These are phyloP conservation scores for Zelostemma sp. DNA, from an alignment of 1,140 invertebrate species.

Conservation along the genomic window DNA sequence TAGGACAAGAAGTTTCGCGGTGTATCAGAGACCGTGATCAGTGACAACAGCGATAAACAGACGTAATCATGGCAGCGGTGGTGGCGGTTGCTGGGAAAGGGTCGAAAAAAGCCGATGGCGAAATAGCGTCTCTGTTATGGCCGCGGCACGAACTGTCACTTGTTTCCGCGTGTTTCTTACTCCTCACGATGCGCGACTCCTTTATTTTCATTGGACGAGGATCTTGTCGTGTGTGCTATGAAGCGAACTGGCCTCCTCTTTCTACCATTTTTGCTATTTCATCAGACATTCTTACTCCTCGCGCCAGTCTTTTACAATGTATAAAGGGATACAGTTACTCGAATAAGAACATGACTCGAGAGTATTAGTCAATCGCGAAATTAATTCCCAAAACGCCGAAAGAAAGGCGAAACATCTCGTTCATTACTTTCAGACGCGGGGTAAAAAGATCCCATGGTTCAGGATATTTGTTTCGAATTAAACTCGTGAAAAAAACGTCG, in stretches of 20 bases:
- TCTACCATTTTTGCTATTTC: slow-evolving; percentile 10
- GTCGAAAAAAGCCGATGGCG: slow-evolving; percentile 55
- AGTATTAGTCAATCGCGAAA: slow-evolving; percentile 2
- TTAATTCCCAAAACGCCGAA: slow-evolving; percentile 13
- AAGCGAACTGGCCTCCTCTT: slow-evolving; percentile 15
- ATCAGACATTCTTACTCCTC: slow-evolving; percentile 19
- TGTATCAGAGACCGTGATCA: slow-evolving; percentile 60
- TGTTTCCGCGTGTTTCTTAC: slow-evolving; percentile 69
- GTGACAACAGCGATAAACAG: slow-evolving; percentile 51
- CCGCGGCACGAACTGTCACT: slow-evolving; percentile 66
- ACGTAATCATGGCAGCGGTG: slow-evolving; percentile 43
- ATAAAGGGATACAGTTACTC: slow-evolving; percentile 7
- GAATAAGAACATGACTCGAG: background rate
- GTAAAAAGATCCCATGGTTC: too few species aligned
- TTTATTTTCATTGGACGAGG: slow-evolving; percentile 56
- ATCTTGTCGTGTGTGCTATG: slow-evolving; percentile 41
- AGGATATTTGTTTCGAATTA: too few species aligned
- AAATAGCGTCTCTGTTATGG: slow-evolving; percentile 67
- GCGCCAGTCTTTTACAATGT: slow-evolving; percentile 22
- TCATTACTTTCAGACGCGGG: background rate
- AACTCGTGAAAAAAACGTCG: too few species aligned
- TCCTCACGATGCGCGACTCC: slow-evolving; percentile 58
- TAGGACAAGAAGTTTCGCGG: slow-evolving; percentile 41
- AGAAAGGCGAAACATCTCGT: slow-evolving; percentile 1
- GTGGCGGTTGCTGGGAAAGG: slow-evolving; percentile 29